Conservation (phyloP, 1,140 invertebrate genomes). For the Pseudomyrmex concolor region DNA sequence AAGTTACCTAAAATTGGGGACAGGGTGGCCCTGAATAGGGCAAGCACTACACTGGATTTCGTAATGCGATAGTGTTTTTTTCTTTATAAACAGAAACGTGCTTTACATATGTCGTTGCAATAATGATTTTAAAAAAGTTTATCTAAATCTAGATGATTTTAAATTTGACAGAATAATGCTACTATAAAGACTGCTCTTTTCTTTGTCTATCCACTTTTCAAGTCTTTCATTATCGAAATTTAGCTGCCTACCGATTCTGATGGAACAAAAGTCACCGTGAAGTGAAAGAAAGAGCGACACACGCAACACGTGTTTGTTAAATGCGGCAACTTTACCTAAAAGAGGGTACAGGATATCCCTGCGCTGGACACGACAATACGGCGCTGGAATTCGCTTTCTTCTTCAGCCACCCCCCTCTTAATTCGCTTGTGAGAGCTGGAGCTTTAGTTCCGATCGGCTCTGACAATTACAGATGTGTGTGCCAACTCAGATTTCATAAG, state of each 20-base stretch:
- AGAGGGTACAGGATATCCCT: slow-evolving; percentile 86
- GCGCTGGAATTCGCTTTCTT: slow-evolving; percentile 80
- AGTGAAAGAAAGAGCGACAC: slow-evolving; percentile 65
- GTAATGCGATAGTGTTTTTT: slow-evolving; percentile 70
- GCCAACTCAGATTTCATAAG: slow-evolving; percentile 21
- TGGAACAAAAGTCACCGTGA: slow-evolving; percentile 63
- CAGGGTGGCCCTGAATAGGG: slow-evolving; percentile 88
- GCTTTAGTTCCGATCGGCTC: slow-evolving; percentile 89
- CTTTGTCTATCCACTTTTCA: slow-evolving; percentile 81
- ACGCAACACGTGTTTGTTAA: slow-evolving; percentile 40
- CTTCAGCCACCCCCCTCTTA: slow-evolving; percentile 80
- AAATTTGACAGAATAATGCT: slow-evolving; percentile 87
- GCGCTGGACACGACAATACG: slow-evolving; percentile 87
- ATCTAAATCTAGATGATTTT: slow-evolving; percentile 86
- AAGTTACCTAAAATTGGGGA: slow-evolving; percentile 81
- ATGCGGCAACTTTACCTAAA: slow-evolving; percentile 82
- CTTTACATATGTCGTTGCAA: too few relatives aligned
- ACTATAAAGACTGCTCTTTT: slow-evolving; percentile 79
- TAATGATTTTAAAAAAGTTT: slow-evolving; percentile 58
- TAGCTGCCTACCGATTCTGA: slow-evolving; percentile 89
- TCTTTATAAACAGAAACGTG: slow-evolving; percentile 19
- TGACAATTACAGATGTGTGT: slow-evolving; percentile 74
- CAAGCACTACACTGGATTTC: slow-evolving; percentile 85
- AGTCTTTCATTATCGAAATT: slow-evolving; percentile 87
- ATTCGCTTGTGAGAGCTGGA: slow-evolving; percentile 85